Base-by-base conservation (phyloP, 2,888 invertebrate genomes). In the Rhorus exstirpatorius region DNA sequence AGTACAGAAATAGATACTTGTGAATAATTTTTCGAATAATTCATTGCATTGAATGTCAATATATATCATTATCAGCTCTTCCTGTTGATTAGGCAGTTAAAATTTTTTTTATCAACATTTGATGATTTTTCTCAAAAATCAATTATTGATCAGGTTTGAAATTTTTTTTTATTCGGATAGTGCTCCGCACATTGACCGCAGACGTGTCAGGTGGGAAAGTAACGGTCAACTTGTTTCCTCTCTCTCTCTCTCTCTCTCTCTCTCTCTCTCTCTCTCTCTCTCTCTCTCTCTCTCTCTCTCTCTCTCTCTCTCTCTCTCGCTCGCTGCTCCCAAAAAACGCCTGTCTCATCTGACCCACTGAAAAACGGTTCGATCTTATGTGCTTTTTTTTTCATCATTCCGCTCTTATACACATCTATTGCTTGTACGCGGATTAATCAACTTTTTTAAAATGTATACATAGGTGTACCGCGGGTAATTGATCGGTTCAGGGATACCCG, bases 171-270 rank as follows among this genome's bases (percentile, higher is more conserved):
- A 2, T n/a, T 60, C 19, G 44, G 0, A 51, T n/a, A 17, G 21
- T 41, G 10, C 24, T 55, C 19, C 26, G 58, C 58, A 14, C 49
- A 63, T 41, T 75, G 75, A 65, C 70, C 75, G 65, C 80, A 49
- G 70, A 55, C 38, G 61, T 68, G 68, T 70, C 75, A 75, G 68
- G 68, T 80, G 70, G 55, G 63, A 70, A 75, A 70, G 80, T 80
- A 80, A 76, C 80, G 80, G 80, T 76, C 19, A 61, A 55, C n/a
- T 70, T 53, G 58, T 51, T n/a, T 46, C 26, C 26, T 49, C 49
- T 49, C 61, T 61, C 72, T 63, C 51, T 35, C 49, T 51, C 38
- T 51, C 51, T 65, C 31, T 8, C 14, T n/a, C n/a, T n/a, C n/a
- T n/a, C n/a, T n/a, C n/a, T n/a, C n/a, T n/a, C n/a, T n/a, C n/a